phyloP scores from a whole-genome alignment of 2,888 invertebrate species.

The Temnothorax rugatulus region DNA sequence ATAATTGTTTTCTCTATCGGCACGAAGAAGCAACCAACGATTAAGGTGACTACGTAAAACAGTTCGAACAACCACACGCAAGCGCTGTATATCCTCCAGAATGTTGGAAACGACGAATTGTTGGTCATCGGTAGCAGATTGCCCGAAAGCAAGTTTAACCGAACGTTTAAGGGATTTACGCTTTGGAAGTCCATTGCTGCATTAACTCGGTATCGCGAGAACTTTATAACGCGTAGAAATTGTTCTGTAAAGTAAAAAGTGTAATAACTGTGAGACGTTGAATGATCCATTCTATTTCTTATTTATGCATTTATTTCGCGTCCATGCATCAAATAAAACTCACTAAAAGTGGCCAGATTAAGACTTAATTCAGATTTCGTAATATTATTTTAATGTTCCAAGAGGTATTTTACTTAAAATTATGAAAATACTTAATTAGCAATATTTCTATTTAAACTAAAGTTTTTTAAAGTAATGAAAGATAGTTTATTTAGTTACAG shows the following conservation, averaged over 20 bases:
- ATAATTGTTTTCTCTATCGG: background rate
- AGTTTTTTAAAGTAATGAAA: background rate
- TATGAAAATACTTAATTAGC: background rate
- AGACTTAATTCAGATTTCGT: background rate
- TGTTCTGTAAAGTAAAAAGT: background rate
- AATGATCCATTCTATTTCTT: background rate
- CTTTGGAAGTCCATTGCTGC: slow-evolving; percentile 13
- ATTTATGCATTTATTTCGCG: background rate
- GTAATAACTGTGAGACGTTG: background rate
- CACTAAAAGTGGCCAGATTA: background rate
- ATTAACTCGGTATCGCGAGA: background rate
- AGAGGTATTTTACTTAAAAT: background rate
- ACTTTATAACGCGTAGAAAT: background rate
- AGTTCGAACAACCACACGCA: background rate
- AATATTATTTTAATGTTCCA: background rate
- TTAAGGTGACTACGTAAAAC: background rate
- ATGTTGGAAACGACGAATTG: background rate
- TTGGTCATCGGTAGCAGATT: slow-evolving; percentile 12
- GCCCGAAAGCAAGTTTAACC: background rate
- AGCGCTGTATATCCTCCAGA: background rate
- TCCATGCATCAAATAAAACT: background rate
- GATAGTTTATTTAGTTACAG: background rate
- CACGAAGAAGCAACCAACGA: background rate
- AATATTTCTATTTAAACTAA: background rate
- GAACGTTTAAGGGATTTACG: background rate